Percentiles rank a stretch among this genome's conserved stretches.
Evolutionary conservation across 2,113 vertebrate genomes (phyloP).

Genomic region (Crypturellus undulatus): DNA sequence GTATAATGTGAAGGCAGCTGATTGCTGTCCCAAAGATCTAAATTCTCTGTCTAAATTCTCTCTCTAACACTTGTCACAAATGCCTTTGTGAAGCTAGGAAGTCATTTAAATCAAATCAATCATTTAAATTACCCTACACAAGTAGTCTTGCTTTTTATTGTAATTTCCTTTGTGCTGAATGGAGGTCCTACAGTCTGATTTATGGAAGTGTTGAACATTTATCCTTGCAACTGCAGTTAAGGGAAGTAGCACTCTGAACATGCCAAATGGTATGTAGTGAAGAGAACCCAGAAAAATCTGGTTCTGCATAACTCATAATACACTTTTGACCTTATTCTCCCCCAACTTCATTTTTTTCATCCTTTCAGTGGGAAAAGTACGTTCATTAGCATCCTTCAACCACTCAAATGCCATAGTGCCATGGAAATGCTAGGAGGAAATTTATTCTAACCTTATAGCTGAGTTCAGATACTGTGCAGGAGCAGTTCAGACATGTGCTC

Average conservation of each 20-base stretch:
- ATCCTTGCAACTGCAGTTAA: slow-evolving; percentile 10
- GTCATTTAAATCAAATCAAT: neutral
- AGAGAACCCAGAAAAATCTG: slow-evolving; percentile 13
- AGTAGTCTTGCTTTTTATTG: neutral
- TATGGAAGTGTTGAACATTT: neutral
- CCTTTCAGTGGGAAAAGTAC: slow-evolving; percentile 24
- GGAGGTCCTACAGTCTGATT: slow-evolving; percentile 1
- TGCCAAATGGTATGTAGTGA: slow-evolving; percentile 22
- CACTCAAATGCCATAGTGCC: neutral
- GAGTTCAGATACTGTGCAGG: neutral
- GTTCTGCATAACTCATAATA: neutral
- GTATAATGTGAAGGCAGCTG: neutral
- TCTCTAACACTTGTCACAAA: neutral
- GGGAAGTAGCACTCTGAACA: neutral
- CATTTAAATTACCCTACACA: neutral
- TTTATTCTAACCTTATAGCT: neutral
- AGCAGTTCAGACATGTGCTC: neutral
- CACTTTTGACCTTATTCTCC: neutral
- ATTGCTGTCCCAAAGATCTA: neutral
- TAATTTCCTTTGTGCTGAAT: slow-evolving; percentile 25
- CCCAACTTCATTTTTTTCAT: slow-evolving; percentile 3
- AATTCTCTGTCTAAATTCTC: neutral
- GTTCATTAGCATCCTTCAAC: slow-evolving; percentile 4
- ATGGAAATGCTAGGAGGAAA: slow-evolving; percentile 8
- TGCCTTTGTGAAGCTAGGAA: neutral